A percentile compares a stretch with the other conserved stretches of the same genome.
Evolutionary conservation across 2,113 vertebrate genomes (phyloP).

Genomic region (Murina feae): DNA sequence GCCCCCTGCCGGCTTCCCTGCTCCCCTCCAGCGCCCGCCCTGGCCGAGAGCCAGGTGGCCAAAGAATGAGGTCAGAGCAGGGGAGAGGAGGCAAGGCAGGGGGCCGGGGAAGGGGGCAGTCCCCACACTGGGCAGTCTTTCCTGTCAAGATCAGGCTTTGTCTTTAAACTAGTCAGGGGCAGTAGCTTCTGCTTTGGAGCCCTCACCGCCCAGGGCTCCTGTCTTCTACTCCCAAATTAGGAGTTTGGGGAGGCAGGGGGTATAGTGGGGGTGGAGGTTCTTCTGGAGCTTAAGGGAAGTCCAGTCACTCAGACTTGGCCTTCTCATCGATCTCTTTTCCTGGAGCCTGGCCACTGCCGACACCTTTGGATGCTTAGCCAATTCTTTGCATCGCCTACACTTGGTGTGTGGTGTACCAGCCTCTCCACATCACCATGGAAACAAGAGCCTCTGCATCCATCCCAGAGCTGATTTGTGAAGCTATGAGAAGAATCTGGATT

Average conservation of each 20-base stretch:
- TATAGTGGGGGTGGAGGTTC: background rate
- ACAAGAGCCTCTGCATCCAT: conserved; percentile 52
- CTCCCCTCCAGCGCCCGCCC: background rate
- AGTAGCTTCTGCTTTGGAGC: background rate
- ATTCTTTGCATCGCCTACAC: conserved; percentile 64
- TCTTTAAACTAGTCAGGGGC: background rate
- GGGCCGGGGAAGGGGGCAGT: no score
- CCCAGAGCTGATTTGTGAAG: conserved; percentile 49
- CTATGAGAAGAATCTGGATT: conserved; percentile 47
- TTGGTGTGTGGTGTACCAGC: conserved; percentile 31
- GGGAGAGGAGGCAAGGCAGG: background rate
- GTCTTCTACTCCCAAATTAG: background rate
- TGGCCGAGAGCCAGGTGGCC: background rate
- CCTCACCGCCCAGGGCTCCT: background rate
- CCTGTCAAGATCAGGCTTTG: background rate
- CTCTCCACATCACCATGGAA: conserved; percentile 68
- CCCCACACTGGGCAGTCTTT: background rate
- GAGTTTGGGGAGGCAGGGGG: background rate
- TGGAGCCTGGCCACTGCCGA: background rate
- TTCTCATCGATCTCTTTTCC: conserved; percentile 25
- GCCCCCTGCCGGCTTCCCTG: conserved; percentile 50
- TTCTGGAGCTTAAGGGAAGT: background rate
- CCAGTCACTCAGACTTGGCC: background rate
- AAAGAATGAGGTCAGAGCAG: background rate
- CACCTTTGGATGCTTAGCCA: conserved; percentile 56